These are phyloP conservation scores for Drosophila borborema DNA, from an alignment of 2,888 invertebrate species.

Conservation along the genomic window DNA sequence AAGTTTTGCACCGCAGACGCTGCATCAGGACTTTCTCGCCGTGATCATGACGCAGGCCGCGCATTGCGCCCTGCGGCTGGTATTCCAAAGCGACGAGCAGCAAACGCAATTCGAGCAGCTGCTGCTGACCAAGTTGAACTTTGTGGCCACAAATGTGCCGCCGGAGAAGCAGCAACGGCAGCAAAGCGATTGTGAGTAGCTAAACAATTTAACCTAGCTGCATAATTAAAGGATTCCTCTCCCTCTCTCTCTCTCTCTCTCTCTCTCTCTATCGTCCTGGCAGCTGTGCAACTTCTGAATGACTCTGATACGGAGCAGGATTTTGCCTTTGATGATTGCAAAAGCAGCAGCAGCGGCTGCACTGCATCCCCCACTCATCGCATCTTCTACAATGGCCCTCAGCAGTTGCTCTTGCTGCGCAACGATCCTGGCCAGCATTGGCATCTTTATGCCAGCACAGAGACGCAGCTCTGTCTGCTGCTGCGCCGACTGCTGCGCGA, in stretches of 20 bases:
- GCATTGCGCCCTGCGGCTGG: constrained; percentile 56
- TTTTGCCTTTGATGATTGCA: constrained; percentile 23
- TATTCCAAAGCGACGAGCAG: constrained; percentile 27
- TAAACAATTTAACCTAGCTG: neutral
- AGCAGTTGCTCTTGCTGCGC: constrained; percentile 60
- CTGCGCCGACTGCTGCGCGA: constrained; percentile 67
- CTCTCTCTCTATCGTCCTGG: neutral
- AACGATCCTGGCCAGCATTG: constrained; percentile 48
- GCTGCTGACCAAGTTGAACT: constrained; percentile 57
- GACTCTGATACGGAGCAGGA: constrained; percentile 4
- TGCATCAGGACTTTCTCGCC: constrained; percentile 82
- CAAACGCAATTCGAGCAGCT: constrained; percentile 63
- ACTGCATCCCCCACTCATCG: constrained; percentile 23
- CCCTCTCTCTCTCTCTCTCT: no score
- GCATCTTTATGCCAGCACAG: constrained; percentile 68
- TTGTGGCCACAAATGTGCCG: constrained; percentile 36
- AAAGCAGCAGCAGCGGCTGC: neutral
- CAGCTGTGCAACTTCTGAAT: constrained; percentile 37
- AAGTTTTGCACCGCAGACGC: constrained; percentile 54
- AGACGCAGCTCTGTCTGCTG: constrained; percentile 61
- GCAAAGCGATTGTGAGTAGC: constrained; percentile 8
- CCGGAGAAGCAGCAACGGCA: constrained; percentile 4
- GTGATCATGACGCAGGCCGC: constrained; percentile 66
- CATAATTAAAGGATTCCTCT: neutral
- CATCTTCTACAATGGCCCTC: constrained; percentile 70